phyloP scores from a whole-genome alignment of 2,113 vertebrate species.

The Equus quagga region DNA sequence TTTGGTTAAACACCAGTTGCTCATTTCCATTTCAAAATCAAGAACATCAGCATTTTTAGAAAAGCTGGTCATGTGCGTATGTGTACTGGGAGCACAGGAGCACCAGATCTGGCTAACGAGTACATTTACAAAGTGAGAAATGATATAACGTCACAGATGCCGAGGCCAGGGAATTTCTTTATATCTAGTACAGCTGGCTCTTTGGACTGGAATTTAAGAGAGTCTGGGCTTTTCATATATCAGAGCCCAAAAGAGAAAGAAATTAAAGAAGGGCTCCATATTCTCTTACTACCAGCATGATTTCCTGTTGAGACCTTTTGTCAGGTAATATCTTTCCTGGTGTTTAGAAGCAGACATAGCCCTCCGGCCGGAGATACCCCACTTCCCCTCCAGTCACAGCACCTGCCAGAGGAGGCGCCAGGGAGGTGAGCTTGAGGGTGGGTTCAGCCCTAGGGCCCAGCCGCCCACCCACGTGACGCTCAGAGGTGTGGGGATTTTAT shows the following conservation, averaged over 20 bases:
- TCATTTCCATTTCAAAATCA: not conserved
- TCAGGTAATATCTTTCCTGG: slow-evolving; percentile 69
- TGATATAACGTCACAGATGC: not conserved
- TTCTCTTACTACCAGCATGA: not conserved
- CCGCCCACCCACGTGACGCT: not conserved
- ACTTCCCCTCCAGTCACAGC: slow-evolving; percentile 57
- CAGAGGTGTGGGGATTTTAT: slow-evolving; percentile 36
- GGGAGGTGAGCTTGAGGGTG: slow-evolving; percentile 75
- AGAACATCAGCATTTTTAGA: not conserved
- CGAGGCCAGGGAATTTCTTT: not conserved
- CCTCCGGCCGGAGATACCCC: slow-evolving; percentile 42
- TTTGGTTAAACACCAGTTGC: not conserved
- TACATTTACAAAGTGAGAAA: not conserved
- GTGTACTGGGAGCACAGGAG: rapidly evolving
- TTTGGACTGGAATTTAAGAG: not conserved
- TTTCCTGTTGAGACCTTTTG: slow-evolving; percentile 29
- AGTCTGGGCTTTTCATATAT: not conserved
- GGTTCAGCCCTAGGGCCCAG: not conserved
- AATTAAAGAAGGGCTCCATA: not conserved
- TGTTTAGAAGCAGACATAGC: slow-evolving; percentile 72
- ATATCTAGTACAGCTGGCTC: not conserved
- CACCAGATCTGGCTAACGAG: not conserved
- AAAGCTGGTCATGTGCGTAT: rapidly evolving
- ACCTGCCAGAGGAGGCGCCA: slow-evolving; percentile 71
- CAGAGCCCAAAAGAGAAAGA: not conserved